Evolutionary conservation across 2,113 vertebrate genomes (phyloP).

Genomic region (Peucedramus taeniatus): DNA sequence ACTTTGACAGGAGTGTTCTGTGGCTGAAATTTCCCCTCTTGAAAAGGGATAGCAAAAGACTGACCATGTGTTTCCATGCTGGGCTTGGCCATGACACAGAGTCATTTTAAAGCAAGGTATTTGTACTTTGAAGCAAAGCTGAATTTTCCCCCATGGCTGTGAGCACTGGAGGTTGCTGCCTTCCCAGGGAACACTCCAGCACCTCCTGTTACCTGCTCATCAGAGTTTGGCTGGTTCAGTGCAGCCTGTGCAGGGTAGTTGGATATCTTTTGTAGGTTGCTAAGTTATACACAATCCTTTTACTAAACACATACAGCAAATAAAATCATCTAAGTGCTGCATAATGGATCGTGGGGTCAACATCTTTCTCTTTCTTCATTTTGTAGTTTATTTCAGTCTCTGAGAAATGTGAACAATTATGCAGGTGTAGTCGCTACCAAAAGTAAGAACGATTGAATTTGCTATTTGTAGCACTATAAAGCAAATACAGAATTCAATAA

Average conservation of each 20-base stretch:
- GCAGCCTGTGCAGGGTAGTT: background rate
- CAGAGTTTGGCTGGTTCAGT: background rate
- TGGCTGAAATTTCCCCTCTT: background rate
- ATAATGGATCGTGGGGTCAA: constrained; percentile 12
- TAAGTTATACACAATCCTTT: background rate
- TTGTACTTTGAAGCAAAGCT: background rate
- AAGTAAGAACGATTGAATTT: constrained; percentile 58
- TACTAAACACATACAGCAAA: background rate
- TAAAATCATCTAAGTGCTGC: background rate
- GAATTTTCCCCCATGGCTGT: background rate
- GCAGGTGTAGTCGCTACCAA: constrained; percentile 39
- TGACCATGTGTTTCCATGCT: background rate
- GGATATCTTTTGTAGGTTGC: background rate
- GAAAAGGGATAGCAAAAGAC: background rate
- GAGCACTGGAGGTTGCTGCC: background rate
- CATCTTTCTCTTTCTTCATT: background rate
- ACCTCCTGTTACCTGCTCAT: background rate
- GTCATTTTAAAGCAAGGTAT: background rate
- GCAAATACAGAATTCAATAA: constrained; percentile 43
- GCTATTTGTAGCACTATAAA: constrained; percentile 46
- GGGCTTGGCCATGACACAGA: background rate
- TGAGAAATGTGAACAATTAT: constrained; percentile 32
- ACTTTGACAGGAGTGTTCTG: background rate
- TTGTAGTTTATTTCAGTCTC: constrained; percentile 1
- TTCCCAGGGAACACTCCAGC: background rate